Conservation (phyloP, 23 tunicate species). For the Ciona savignyi region DNA sequence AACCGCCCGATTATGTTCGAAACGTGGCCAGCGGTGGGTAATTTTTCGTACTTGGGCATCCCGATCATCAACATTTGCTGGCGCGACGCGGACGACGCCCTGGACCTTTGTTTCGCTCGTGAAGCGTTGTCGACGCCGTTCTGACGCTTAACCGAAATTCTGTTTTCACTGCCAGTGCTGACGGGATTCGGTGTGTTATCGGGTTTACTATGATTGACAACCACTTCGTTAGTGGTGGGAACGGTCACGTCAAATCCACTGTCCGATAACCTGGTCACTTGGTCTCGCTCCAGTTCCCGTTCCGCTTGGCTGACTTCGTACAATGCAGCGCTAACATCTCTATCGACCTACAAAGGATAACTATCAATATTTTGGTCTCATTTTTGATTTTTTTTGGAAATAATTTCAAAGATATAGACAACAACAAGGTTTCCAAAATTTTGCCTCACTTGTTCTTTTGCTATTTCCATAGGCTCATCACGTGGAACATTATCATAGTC, state of each 20-base stretch:
- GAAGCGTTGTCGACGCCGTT: constrained; percentile 1
- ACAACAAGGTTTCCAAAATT: no score
- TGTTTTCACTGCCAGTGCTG: not conserved
- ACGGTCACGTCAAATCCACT: constrained; percentile 35
- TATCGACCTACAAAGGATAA: constrained; percentile 8
- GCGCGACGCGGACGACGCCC: constrained; percentile 21
- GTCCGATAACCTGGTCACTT: constrained; percentile 14
- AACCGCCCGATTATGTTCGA: constrained; percentile 67
- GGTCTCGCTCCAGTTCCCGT: constrained; percentile 27
- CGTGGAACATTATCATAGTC: not conserved
- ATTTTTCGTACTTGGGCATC: constrained; percentile 25
- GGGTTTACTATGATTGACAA: not conserved
- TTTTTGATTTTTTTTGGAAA: no score
- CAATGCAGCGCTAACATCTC: constrained; percentile 32
- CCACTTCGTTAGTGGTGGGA: not conserved
- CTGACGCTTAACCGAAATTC: not conserved
- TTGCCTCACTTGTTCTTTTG: not conserved
- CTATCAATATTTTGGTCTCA: not conserved
- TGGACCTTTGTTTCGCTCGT: constrained; percentile 17
- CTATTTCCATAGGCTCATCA: not conserved
- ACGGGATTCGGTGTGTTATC: not conserved
- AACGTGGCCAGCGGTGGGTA: constrained; percentile 56
- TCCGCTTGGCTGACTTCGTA: constrained; percentile 16
- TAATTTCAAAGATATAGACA: not conserved
- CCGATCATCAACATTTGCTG: constrained; percentile 18